Percentiles rank a stretch among this genome's conserved stretches.
Conservation (phyloP, 2,797 vertebrate species). For the Leptodactylus fallax region DNA sequence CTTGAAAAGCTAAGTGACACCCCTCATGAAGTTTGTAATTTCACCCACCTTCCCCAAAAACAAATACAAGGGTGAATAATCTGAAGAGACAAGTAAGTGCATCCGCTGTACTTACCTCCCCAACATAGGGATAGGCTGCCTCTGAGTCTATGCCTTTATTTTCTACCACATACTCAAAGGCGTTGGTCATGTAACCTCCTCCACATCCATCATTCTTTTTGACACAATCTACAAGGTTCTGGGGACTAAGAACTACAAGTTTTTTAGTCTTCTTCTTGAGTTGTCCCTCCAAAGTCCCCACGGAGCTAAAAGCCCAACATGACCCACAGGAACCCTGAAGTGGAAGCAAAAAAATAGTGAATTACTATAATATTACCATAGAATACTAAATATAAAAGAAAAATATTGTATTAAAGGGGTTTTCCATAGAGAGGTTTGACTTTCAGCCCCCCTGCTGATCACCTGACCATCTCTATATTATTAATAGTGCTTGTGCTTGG, state of each 20-base stretch:
- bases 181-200: conserved; percentile 75
- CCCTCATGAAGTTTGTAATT: too few relatives aligned
- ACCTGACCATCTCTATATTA: not conserved
- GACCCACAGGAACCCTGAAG: conserved; percentile 76
- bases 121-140: conserved; percentile 76
- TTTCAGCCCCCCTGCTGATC: too few relatives aligned
- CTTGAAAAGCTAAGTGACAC: not conserved
- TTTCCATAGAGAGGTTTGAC: too few relatives aligned
- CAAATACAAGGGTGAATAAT: too few relatives aligned
- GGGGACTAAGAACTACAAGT: conserved; percentile 77
- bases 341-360: not conserved
- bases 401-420: too few relatives aligned
- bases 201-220: conserved; percentile 73
- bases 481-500: not conserved
- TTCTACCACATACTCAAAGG: conserved; percentile 74
- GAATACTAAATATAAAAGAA: too few relatives aligned
- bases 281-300: conserved; percentile 80
- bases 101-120: conserved; percentile 69
- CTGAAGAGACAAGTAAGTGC: too few relatives aligned
- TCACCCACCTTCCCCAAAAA: too few relatives aligned
- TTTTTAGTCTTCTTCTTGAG: conserved; percentile 72
- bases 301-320: conserved; percentile 82
- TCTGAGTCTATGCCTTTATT: conserved; percentile 78
- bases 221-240: conserved; percentile 83
- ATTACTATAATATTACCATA: not conserved